Evolutionary conservation across 2,113 vertebrate species (phyloP), one percentile per base, ranked within the genome.

Genomic region (Gallinago jamesoni): DNA sequence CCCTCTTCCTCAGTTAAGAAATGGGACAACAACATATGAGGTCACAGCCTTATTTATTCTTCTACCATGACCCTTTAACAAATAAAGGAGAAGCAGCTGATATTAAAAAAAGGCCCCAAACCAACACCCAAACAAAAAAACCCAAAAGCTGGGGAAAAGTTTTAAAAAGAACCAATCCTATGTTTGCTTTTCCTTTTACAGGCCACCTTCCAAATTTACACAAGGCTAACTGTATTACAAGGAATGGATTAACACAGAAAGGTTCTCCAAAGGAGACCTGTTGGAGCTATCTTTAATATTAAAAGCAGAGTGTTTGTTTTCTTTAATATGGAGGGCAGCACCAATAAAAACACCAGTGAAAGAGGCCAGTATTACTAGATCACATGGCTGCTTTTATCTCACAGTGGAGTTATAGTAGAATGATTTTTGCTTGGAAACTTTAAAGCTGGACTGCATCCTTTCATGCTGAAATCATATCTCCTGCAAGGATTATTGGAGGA

Each of bases 391-490:
- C 90, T 97, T 97, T 97, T 97, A 94, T 96, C 94, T 96, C 68
- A 77, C 84, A 75, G 75, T 78, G 80, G 66, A 95, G 94, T 97
- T 96, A 96, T 87, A 56, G 41, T 67, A 93, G 90, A 97, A 93
- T 64, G 89, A 96, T 96, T 98, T 97, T 97, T 95, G 83, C 94
- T 90, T 96, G 91, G 77, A 94, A 96, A 95, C 84, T 94, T 96
- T 94, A 94, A 97, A 97, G 91, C 70, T 89, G 72, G 75, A 91
- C 96, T 95, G 77, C 55, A 57, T 70, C 90, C 94, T 96, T 97
- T 96, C 92, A 94, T 93, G 88, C 92, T 97, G 97, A 96, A 97
- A 97, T 96, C 94, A 95, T 87, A 96, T 97, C 96, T 96, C 94
- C 86, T 82, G 63, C 91, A 87, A 96, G 95, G 94, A 95, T 96